Evolutionary conservation across 2,113 vertebrate genomes (phyloP), one percentile per base, ranked within the genome.

Genomic region (Emydocephalus ijimae): DNA sequence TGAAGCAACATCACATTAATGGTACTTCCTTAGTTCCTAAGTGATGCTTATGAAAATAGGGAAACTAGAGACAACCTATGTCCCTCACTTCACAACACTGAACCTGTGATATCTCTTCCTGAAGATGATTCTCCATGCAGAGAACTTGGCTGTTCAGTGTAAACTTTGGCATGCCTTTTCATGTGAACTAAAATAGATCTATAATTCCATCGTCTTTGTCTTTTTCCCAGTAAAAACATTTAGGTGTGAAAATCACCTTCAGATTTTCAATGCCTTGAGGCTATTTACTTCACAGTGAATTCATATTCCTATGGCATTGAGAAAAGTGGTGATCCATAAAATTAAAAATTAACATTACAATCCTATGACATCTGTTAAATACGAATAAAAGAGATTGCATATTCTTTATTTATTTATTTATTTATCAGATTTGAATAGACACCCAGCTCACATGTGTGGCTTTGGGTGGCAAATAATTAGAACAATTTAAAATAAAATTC

Each of bases 271-370:
- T 0, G 93, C 57, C 94, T 89, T 56, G 34, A 94, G 91, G 94
- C 87, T 94, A 92, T 95, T 95, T 94, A 89, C 50, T 95, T 94
- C 95, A 87, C 54, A 55, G 92, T 0, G 0, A 55, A 34, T 96
- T 94, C 94, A 74, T 95, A 69, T 94, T 95, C 90, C 85, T 93
- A 29, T 95, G 93, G 93, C 94, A 64, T 69, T 95, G 89, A 54
- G 87, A 89, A 88, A 94, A 92, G 95, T 69, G 24, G 45, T 88
- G 92, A 95, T 96, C 48, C 91, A 88, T 93, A 94, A 96, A 92
- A 0, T 1, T 92, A 92, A 94, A 89, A 39, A 91, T 52, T 90
- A 87, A 48, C 92, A 91, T 89, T 88, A 10, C 89, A 95, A 94
- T 93, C 87, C 93, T 95, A 56, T 81, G 56, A 91, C 59, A 94